These are phyloP conservation scores for Globia sparganii DNA, from an alignment of 2,888 invertebrate genomes.

Conservation along the genomic window DNA sequence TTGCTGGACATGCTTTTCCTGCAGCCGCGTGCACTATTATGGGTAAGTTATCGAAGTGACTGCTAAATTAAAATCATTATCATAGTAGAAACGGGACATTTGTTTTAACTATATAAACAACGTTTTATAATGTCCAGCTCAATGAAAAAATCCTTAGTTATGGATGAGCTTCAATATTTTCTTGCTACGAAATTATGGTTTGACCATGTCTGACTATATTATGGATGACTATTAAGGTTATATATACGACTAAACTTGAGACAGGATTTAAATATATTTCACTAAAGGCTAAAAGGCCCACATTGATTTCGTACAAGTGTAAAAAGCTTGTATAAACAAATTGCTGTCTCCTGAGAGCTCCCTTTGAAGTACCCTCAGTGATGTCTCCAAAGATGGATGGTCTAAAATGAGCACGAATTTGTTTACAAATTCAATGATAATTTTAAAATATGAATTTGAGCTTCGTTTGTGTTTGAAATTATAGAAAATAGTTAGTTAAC, in stretches of 20 bases:
- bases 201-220: not conserved
- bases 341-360: not conserved
- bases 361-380: not conserved
- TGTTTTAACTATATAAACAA: not conserved
- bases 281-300: not conserved
- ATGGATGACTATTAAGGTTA: not conserved
- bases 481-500: not conserved
- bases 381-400: not conserved
- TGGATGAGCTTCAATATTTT: not conserved
- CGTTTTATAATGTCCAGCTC: not conserved
- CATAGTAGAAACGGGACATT: not conserved
- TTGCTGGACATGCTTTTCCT: conserved; percentile 88
- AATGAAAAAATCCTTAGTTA: not conserved
- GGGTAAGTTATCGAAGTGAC: conserved; percentile 75
- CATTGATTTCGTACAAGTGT: not conserved
- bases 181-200: not conserved
- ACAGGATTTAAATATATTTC: not conserved
- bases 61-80: not conserved
- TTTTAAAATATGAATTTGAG: not conserved
- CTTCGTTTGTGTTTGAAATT: not conserved
- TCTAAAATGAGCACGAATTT: not conserved
- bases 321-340: conserved; percentile 7
- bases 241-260: not conserved
- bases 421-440: not conserved
- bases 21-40: conserved; percentile 85